Evolutionary conservation across 2,113 vertebrate genomes (phyloP).

Genomic region (Morone chrysops): DNA sequence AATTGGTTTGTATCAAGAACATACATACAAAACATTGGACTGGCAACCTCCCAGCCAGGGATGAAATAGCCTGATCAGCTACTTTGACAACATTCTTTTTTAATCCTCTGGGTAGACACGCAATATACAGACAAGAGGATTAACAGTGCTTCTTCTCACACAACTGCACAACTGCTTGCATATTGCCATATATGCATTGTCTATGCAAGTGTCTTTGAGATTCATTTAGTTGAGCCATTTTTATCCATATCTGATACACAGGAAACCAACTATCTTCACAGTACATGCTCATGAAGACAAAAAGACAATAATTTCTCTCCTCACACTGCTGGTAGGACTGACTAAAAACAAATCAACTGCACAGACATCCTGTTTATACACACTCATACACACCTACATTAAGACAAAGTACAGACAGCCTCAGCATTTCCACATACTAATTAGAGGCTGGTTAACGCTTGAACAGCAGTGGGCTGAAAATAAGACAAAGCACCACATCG

Average conservation of each 20-base stretch:
- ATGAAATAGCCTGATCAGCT: no score
- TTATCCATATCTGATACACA: background rate
- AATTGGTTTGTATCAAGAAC: no score
- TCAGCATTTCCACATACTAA: constrained; percentile 42
- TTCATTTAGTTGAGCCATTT: background rate
- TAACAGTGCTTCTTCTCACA: background rate
- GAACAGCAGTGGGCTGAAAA: constrained; percentile 37
- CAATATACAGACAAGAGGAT: no score
- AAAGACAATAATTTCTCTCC: background rate
- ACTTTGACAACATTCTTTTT: no score
- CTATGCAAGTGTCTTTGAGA: background rate
- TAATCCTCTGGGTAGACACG: no score
- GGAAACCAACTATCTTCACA: background rate
- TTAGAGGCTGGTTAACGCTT: constrained; percentile 40
- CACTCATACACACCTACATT: constrained; percentile 8
- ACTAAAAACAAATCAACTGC: background rate
- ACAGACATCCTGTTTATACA: background rate
- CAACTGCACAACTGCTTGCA: background rate
- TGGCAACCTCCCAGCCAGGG: no score
- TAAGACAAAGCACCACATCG: constrained; percentile 30
- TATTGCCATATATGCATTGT: background rate
- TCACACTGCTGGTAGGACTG: background rate
- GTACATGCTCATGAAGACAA: background rate
- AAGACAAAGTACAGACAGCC: constrained; percentile 29
- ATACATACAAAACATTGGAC: no score